phyloP scores from a whole-genome alignment of 2,888 invertebrate species.

The Eudemis profundana region DNA sequence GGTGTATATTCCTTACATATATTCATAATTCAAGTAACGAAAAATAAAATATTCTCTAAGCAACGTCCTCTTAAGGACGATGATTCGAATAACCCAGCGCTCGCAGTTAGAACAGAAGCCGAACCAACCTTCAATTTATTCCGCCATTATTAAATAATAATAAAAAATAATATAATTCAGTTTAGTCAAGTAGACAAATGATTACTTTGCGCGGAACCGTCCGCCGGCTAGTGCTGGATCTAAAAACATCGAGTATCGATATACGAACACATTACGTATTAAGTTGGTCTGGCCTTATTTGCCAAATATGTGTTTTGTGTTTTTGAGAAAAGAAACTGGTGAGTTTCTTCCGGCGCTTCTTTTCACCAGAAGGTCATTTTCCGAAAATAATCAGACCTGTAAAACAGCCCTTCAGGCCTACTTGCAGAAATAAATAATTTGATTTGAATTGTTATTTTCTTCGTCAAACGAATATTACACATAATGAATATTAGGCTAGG shows the following conservation, averaged over 20 bases:
- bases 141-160: constrained; percentile 77
- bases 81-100: constrained; percentile 68
- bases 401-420: too few relatives aligned
- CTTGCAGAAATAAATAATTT: too few relatives aligned
- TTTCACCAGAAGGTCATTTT: too few relatives aligned
- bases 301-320: too few relatives aligned
- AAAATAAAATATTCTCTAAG: neutral
- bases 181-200: constrained; percentile 85
- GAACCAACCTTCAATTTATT: constrained; percentile 72
- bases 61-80: constrained; percentile 67
- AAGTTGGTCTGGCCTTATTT: too few relatives aligned
- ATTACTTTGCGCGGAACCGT: constrained; percentile 73
- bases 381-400: too few relatives aligned
- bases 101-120: constrained; percentile 76
- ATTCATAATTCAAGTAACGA: neutral
- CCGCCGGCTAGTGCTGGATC: constrained; percentile 58
- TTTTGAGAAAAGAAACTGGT: too few relatives aligned
- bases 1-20: too few relatives aligned
- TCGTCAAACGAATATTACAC: too few relatives aligned
- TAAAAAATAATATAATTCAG: constrained; percentile 83
- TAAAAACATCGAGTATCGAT: neutral
- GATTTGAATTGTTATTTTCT: too few relatives aligned
- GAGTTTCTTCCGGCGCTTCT: too few relatives aligned
- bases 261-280: neutral
- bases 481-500: too few relatives aligned